These are phyloP conservation scores for Whitmania pigra DNA, from an alignment of 1,140 invertebrate genomes.

Conservation along the genomic window DNA sequence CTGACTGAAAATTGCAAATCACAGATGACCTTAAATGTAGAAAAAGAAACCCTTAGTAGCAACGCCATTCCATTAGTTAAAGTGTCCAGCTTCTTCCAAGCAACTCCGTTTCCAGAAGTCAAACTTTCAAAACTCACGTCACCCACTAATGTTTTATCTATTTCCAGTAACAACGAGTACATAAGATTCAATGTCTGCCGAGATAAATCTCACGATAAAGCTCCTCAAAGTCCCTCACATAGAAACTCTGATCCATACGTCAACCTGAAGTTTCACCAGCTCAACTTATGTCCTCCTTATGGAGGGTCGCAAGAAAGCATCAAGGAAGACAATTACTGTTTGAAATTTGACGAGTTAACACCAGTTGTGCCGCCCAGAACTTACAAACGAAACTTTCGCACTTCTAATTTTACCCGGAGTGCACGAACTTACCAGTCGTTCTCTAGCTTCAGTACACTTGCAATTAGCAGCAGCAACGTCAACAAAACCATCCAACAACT, in stretches of 20 bases:
- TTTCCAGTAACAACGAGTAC: background rate
- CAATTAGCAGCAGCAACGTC: too few relatives aligned
- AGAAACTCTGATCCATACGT: background rate
- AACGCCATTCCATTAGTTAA: too few relatives aligned
- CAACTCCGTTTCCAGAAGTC: too few relatives aligned
- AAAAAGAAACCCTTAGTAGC: too few relatives aligned
- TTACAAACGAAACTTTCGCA: background rate
- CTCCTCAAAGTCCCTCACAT: background rate
- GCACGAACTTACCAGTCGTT: too few relatives aligned
- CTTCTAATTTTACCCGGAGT: too few relatives aligned
- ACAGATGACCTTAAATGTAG: too few relatives aligned
- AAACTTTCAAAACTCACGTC: background rate
- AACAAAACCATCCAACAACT: too few relatives aligned
- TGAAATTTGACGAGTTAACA: background rate
- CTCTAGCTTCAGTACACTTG: too few relatives aligned
- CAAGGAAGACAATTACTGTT: constrained; percentile 7
- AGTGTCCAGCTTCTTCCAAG: too few relatives aligned
- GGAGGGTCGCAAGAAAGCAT: background rate
- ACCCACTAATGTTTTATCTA: background rate
- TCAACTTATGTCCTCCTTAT: background rate
- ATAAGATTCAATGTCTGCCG: background rate
- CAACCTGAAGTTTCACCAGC: background rate
- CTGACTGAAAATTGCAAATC: too few relatives aligned
- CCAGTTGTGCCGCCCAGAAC: background rate
- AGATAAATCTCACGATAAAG: background rate